A percentile compares a stretch with the other conserved stretches of the same genome.
These are phyloP conservation scores for Pharmacophagus antenor DNA, from an alignment of 2,888 invertebrate species.

Conservation along the genomic window DNA sequence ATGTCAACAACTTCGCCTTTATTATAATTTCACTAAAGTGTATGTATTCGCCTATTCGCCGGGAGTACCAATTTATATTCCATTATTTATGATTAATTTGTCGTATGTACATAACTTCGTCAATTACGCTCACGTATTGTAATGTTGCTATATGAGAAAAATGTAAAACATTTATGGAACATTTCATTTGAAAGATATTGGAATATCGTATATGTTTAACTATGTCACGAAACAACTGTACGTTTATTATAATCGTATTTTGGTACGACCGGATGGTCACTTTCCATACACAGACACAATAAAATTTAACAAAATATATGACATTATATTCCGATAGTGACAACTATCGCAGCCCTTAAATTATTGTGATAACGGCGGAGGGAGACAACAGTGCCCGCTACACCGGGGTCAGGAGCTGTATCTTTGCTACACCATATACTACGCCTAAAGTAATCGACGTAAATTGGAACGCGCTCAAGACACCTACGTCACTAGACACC, in stretches of 20 bases:
- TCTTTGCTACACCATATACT: slow-evolving; percentile 40
- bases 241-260: background rate
- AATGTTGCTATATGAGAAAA: background rate
- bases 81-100: background rate
- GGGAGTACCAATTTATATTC: slow-evolving; percentile 49
- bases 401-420: slow-evolving; percentile 35
- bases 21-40: slow-evolving; percentile 58
- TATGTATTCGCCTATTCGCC: slow-evolving; percentile 49
- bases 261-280: slow-evolving; percentile 64
- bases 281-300: slow-evolving; percentile 68
- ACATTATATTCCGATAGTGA: slow-evolving; percentile 69
- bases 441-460: slow-evolving; percentile 38
- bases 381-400: slow-evolving; percentile 74
- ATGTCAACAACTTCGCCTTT: slow-evolving; percentile 61
- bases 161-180: background rate
- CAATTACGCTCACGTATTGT: background rate
- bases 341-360: slow-evolving; percentile 68
- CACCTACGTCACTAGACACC: slow-evolving; percentile 28
- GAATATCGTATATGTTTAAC: background rate
- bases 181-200: background rate
- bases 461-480: slow-evolving; percentile 36
- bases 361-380: slow-evolving; percentile 59
- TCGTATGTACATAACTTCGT: background rate
- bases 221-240: background rate
- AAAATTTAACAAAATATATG: slow-evolving; percentile 80